A percentile compares a stretch with the other conserved stretches of the same genome.
These are phyloP conservation scores for Brachionus asplanchnoidis DNA, from an alignment of 1,140 invertebrate species.

Conservation along the genomic window DNA sequence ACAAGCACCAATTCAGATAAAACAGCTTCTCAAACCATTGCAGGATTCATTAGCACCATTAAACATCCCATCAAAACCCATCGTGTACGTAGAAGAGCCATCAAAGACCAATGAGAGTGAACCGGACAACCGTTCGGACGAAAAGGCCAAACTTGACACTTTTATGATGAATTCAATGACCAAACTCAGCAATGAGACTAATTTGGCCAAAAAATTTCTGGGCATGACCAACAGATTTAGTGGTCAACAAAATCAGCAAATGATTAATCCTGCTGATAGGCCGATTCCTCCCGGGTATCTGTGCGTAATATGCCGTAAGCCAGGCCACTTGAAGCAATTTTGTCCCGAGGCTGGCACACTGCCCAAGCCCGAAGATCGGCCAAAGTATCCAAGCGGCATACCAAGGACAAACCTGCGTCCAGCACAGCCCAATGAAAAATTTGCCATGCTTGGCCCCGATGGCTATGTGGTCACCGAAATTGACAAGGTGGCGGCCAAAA, in stretches of 20 bases:
- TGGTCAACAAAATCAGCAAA: not conserved
- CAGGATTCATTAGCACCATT: slow-evolving; percentile 20
- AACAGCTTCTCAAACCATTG: not conserved
- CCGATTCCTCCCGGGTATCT: not conserved
- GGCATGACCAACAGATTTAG: not conserved
- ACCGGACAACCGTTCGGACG: not conserved
- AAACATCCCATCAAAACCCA: not conserved
- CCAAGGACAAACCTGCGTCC: slow-evolving; percentile 25
- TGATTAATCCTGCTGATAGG: not conserved
- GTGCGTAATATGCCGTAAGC: not conserved
- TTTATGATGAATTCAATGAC: slow-evolving; percentile 38
- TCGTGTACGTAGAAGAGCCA: slow-evolving; percentile 5
- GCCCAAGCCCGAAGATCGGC: not conserved
- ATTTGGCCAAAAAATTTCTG: not conserved
- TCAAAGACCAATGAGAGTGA: not conserved
- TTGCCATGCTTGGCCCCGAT: slow-evolving; percentile 30
- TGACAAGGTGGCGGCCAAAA: not conserved
- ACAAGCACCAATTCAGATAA: not conserved
- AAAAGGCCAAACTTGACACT: slow-evolving; percentile 13
- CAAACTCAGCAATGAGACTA: not conserved
- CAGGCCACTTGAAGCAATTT: slow-evolving; percentile 23
- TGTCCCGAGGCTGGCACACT: slow-evolving; percentile 21
- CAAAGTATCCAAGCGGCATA: slow-evolving; percentile 27
- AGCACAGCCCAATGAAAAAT: slow-evolving; percentile 29
- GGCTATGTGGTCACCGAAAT: slow-evolving; percentile 32